Evolutionary conservation across 2,888 invertebrate genomes (phyloP).

Genomic region (Folsomia manolachei): DNA sequence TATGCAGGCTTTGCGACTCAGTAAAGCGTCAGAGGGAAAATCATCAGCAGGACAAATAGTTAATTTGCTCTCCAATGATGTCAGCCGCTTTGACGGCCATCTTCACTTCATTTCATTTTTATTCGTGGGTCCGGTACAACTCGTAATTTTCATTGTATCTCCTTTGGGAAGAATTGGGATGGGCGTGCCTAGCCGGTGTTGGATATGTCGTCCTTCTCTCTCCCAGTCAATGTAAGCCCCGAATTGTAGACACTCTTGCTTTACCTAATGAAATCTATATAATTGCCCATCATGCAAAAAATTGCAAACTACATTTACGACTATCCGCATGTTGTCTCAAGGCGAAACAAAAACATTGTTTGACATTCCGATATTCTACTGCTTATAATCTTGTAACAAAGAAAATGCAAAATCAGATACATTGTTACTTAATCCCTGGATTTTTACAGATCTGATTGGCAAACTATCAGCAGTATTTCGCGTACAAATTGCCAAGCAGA

Average conservation of each 20-base stretch:
- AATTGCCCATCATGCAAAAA: too few relatives aligned
- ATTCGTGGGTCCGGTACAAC: conserved; percentile 84
- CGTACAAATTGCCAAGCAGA: conserved; percentile 20
- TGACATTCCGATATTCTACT: too few relatives aligned
- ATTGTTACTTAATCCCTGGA: too few relatives aligned
- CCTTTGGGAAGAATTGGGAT: conserved; percentile 67
- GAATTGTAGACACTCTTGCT: too few relatives aligned
- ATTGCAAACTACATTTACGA: too few relatives aligned
- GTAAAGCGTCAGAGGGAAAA: conserved; percentile 76
- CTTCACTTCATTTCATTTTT: conserved; percentile 84
- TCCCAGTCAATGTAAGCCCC: conserved; percentile 79
- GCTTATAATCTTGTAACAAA: too few relatives aligned
- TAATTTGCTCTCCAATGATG: conserved; percentile 93
- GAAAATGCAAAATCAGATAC: too few relatives aligned
- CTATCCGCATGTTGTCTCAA: too few relatives aligned
- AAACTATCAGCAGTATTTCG: conserved; percentile 29
- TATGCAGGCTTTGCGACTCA: conserved; percentile 67
- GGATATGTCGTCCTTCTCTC: conserved; percentile 73
- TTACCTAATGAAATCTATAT: neutral
- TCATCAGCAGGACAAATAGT: conserved; percentile 90
- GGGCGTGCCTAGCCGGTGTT: conserved; percentile 71
- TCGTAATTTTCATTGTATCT: conserved; percentile 74
- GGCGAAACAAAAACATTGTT: too few relatives aligned
- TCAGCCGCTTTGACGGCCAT: conserved; percentile 88
- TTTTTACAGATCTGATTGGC: conserved; percentile 17